Conservation (phyloP, 1,140 invertebrate genomes). For the Zaprionus vittiger region DNA sequence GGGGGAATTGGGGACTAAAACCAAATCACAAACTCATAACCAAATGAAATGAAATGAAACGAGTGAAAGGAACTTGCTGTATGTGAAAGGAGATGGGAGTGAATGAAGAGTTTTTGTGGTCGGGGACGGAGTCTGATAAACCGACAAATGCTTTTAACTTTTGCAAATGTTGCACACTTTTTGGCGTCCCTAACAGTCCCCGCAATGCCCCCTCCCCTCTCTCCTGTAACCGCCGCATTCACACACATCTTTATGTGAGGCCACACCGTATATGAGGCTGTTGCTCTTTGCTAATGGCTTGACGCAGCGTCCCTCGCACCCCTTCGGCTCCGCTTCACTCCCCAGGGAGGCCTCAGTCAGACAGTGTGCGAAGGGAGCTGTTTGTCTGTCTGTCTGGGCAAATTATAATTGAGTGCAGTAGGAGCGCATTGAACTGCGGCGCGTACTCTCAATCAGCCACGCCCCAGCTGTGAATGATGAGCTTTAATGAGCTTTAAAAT, state of each 20-base stretch:
- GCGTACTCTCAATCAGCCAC: constrained; percentile 22
- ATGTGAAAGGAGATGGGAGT: background rate
- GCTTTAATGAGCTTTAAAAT: background rate
- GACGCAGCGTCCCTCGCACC: constrained; percentile 27
- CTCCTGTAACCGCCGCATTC: background rate
- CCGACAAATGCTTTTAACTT: constrained; percentile 74
- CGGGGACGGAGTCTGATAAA: constrained; percentile 31
- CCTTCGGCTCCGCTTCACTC: constrained; percentile 4
- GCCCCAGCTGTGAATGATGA: background rate
- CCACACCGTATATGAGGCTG: constrained; percentile 38
- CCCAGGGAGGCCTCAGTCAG: constrained; percentile 29
- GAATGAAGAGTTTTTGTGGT: constrained; percentile 21
- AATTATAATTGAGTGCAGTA: constrained; percentile 79
- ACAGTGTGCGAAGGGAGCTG: constrained; percentile 15
- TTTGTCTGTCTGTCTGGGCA: constrained; percentile 61
- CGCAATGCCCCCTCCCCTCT: background rate
- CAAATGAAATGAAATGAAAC: constrained; percentile 32
- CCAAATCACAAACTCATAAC: constrained; percentile 31
- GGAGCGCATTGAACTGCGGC: constrained; percentile 75
- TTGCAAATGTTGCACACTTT: constrained; percentile 68
- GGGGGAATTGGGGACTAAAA: background rate
- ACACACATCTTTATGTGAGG: background rate
- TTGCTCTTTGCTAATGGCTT: constrained; percentile 68
- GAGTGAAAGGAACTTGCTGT: constrained; percentile 50
- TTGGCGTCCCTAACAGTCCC: constrained; percentile 16